phyloP scores from a whole-genome alignment of 2,797 vertebrate genomes.

The Mormyrops attenuatus region DNA sequence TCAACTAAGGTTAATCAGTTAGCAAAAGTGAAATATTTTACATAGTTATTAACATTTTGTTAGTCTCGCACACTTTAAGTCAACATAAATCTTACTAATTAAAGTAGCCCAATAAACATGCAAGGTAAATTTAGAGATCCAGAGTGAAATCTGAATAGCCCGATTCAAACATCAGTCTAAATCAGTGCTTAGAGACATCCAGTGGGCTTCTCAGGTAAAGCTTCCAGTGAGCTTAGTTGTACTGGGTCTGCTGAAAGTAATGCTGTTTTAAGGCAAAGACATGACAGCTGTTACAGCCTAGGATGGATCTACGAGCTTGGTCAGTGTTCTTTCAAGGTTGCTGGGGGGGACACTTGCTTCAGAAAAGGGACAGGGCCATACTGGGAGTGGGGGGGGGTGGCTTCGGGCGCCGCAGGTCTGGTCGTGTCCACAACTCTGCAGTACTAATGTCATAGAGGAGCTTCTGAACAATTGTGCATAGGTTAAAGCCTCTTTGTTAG shows the following conservation, averaged over 20 bases:
- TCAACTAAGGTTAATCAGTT: slow-evolving; percentile 45
- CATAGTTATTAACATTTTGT: slow-evolving; percentile 58
- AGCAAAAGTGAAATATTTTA: slow-evolving; percentile 59
- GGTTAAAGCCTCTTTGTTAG: slow-evolving; percentile 57
- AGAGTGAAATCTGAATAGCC: slow-evolving; percentile 43
- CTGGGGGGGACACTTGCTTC: slow-evolving; percentile 46
- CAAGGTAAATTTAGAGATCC: slow-evolving; percentile 50
- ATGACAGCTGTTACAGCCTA: slow-evolving; percentile 53
- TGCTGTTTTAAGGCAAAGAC: slow-evolving; percentile 68
- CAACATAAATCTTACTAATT: slow-evolving; percentile 57
- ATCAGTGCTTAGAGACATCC: slow-evolving; percentile 49
- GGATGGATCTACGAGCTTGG: slow-evolving; percentile 53
- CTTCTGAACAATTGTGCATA: slow-evolving; percentile 57
- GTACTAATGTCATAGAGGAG: slow-evolving; percentile 22
- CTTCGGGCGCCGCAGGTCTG: slow-evolving; percentile 34
- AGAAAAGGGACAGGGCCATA: slow-evolving; percentile 34
- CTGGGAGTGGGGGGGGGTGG: slow-evolving; percentile 20
- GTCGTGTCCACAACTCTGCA: slow-evolving; percentile 15
- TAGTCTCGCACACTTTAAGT: slow-evolving; percentile 44
- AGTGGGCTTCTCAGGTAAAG: slow-evolving; percentile 51
- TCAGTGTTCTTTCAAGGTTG: slow-evolving; percentile 41
- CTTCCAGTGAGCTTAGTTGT: slow-evolving; percentile 37
- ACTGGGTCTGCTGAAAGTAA: slow-evolving; percentile 42
- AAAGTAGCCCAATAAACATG: slow-evolving; percentile 71
- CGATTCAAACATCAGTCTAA: slow-evolving; percentile 53